phyloP scores from a whole-genome alignment of 2,888 invertebrate species.

The Pelosia muscerda region DNA sequence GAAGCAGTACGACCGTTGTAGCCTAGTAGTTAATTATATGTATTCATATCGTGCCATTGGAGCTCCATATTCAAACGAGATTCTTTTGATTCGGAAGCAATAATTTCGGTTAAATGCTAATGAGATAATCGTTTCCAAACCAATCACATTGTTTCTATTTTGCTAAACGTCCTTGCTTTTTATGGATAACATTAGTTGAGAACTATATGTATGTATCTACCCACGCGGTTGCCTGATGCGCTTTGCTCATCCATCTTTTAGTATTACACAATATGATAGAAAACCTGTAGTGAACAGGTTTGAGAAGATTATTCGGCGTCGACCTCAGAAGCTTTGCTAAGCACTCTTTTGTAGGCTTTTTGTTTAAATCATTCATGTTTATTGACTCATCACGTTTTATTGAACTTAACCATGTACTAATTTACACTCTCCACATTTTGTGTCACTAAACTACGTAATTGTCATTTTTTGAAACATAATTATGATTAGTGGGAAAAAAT shows the following conservation, averaged over 20 bases:
- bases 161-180: constrained; percentile 72
- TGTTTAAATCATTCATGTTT: constrained; percentile 51
- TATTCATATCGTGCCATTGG: background rate
- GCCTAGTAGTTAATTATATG: background rate
- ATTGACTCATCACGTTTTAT: constrained; percentile 43
- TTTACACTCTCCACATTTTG: background rate
- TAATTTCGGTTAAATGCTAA: constrained; percentile 56
- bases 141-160: constrained; percentile 51
- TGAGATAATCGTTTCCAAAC: constrained; percentile 59
- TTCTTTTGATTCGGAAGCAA: constrained; percentile 26
- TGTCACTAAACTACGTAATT: background rate
- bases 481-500: background rate
- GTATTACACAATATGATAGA: constrained; percentile 67
- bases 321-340: constrained; percentile 60
- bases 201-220: constrained; percentile 55
- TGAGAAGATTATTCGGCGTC: constrained; percentile 60
- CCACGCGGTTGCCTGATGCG: constrained; percentile 65
- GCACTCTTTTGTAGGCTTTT: constrained; percentile 57
- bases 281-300: constrained; percentile 62
- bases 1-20: too few relatives aligned
- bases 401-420: background rate
- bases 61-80: constrained; percentile 25
- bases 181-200: constrained; percentile 68
- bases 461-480: background rate
- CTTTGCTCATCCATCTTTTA: constrained; percentile 58